Percentiles rank a stretch among this genome's conserved stretches.
phyloP scores from a whole-genome alignment of 2,797 vertebrate species.

The Stomatorhinus walkeri region DNA sequence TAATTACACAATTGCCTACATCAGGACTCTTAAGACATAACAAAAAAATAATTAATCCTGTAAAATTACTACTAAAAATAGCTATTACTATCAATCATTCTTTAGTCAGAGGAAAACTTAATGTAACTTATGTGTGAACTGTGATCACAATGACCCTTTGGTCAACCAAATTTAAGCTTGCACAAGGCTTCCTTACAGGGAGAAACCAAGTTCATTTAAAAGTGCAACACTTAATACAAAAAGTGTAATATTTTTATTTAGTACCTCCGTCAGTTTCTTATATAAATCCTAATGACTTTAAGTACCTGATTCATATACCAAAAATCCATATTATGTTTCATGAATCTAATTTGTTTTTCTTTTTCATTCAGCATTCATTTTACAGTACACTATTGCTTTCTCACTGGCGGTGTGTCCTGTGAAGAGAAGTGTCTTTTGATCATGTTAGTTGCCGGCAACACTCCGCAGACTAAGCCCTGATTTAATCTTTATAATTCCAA shows the following conservation, averaged over 20 bases:
- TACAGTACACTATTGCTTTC: background rate
- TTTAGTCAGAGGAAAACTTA: background rate
- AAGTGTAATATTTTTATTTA: background rate
- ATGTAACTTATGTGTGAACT: background rate
- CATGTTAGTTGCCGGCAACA: background rate
- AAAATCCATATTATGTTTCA: background rate
- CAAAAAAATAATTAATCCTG: background rate
- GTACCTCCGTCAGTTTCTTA: background rate
- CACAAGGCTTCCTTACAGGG: background rate
- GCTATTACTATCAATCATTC: background rate
- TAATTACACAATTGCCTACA: background rate
- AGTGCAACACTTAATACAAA: background rate
- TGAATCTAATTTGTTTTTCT: background rate
- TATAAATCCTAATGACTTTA: background rate
- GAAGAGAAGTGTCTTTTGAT: conserved; percentile 13
- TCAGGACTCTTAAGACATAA: background rate
- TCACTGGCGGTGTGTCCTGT: background rate
- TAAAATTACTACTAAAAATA: background rate
- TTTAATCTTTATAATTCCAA: background rate
- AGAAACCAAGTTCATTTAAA: background rate
- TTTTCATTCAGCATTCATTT: background rate
- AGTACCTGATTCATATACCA: background rate
- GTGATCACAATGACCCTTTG: background rate
- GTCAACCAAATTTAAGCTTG: background rate
- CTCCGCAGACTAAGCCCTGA: conserved; percentile 17